Evolutionary conservation across 2,888 invertebrate species (phyloP).

Genomic region (Eupithecia insigniata): DNA sequence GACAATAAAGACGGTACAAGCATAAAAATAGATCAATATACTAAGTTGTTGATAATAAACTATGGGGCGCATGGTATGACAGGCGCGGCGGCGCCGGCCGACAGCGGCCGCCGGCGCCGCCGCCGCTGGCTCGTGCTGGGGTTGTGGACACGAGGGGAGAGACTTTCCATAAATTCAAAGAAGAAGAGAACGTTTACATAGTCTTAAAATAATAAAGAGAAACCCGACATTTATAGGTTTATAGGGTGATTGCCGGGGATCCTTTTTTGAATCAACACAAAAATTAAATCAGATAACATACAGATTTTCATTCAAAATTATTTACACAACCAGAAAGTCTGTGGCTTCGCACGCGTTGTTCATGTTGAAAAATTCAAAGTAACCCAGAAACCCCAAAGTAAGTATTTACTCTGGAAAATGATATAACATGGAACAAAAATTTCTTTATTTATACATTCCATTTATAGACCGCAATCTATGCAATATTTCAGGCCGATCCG

Average conservation of each 20-base stretch:
- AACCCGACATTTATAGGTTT: not conserved
- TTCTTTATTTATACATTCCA: too few species aligned
- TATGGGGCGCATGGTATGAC: conserved; percentile 45
- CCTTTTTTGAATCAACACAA: not conserved
- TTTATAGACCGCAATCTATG: too few species aligned
- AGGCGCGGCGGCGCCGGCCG: conserved; percentile 38
- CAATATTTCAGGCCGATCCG: too few species aligned
- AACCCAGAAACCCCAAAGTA: too few species aligned
- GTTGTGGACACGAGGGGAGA: conserved; percentile 39
- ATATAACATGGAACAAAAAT: too few species aligned
- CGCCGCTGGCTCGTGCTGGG: conserved; percentile 42
- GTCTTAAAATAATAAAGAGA: not conserved
- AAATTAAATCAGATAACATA: too few species aligned
- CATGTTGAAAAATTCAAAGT: too few species aligned
- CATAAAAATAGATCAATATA: conserved; percentile 51
- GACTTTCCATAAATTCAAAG: not conserved
- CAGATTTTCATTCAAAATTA: too few species aligned
- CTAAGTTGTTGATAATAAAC: conserved; percentile 59
- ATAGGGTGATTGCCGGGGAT: not conserved
- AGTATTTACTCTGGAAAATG: too few species aligned
- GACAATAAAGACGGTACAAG: not conserved
- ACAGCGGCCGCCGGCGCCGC: not conserved
- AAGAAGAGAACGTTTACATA: not conserved
- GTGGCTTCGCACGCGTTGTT: too few species aligned
- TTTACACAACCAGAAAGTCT: too few species aligned